phyloP scores from a whole-genome alignment of 1,140 invertebrate species.

The Drosophila mayri region DNA sequence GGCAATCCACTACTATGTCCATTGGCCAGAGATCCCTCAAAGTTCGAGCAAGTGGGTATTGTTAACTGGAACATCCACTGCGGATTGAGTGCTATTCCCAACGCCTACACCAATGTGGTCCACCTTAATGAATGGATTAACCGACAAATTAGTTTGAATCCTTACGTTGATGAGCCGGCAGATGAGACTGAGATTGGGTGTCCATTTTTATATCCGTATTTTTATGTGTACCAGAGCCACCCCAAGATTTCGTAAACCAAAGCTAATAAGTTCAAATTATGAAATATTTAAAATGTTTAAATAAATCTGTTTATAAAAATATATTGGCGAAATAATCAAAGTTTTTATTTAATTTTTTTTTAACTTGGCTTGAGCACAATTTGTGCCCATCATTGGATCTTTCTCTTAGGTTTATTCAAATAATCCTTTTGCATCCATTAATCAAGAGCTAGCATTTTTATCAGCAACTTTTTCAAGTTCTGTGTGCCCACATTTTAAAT shows the following conservation, averaged over 20 bases:
- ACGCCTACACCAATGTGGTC: background rate
- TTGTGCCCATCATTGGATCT: slow-evolving; percentile 26
- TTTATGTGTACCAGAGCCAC: too few species aligned
- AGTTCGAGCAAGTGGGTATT: background rate
- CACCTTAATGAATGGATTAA: background rate
- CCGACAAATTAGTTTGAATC: background rate
- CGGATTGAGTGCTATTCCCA: fast-evolving
- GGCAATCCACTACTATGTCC: background rate
- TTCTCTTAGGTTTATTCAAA: background rate
- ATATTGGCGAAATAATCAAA: background rate
- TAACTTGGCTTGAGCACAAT: background rate
- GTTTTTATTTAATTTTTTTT: background rate
- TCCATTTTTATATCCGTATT: too few species aligned
- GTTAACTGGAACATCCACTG: background rate
- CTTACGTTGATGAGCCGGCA: too few species aligned
- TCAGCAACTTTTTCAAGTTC: slow-evolving; percentile 13
- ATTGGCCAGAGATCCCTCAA: background rate
- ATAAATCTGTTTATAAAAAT: background rate
- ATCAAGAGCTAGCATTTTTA: slow-evolving; percentile 29
- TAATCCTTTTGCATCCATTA: slow-evolving; percentile 47
- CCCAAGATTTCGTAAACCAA: too few species aligned
- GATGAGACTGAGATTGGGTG: too few species aligned
- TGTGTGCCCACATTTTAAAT: slow-evolving; percentile 59
- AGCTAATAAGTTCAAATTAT: background rate
- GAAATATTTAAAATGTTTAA: background rate